Evolutionary conservation across 2,888 invertebrate genomes (phyloP).

Genomic region (Sussaba pulchella): DNA sequence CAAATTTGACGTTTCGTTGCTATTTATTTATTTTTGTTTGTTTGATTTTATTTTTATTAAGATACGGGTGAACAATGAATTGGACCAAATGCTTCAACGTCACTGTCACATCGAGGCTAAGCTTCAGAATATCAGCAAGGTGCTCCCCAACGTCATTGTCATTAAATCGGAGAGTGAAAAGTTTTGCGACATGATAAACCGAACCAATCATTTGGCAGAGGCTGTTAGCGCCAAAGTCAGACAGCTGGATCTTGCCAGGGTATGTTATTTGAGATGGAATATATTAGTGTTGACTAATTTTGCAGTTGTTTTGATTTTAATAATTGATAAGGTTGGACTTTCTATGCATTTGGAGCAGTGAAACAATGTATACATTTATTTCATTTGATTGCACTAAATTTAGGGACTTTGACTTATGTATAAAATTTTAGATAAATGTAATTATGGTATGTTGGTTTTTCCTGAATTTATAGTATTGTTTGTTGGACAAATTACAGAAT

Average conservation of each 20-base stretch:
- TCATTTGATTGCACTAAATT: too few species aligned
- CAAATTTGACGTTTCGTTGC: constrained; percentile 28
- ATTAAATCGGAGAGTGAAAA: constrained; percentile 92
- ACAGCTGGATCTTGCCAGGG: constrained; percentile 95
- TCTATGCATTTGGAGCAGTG: too few species aligned
- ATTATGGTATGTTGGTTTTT: too few species aligned
- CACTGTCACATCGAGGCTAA: constrained; percentile 92
- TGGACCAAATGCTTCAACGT: constrained; percentile 90
- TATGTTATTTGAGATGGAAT: constrained; percentile 82
- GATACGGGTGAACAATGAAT: constrained; percentile 89
- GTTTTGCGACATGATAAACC: constrained; percentile 93
- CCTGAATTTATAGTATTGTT: too few species aligned
- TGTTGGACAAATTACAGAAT: too few species aligned
- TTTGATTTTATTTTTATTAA: constrained; percentile 81
- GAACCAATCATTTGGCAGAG: constrained; percentile 95
- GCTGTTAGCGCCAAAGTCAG: constrained; percentile 98
- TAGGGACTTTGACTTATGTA: too few species aligned
- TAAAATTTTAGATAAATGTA: too few species aligned
- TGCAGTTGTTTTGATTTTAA: constrained; percentile 16
- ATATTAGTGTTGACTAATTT: not conserved
- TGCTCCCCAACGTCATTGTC: constrained; percentile 91
- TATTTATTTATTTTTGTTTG: constrained; percentile 24
- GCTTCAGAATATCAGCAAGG: constrained; percentile 91
- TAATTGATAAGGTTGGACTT: too few species aligned
- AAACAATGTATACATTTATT: too few species aligned